Conservation (phyloP, 2,888 invertebrate genomes). For the Orthosia gothica region DNA sequence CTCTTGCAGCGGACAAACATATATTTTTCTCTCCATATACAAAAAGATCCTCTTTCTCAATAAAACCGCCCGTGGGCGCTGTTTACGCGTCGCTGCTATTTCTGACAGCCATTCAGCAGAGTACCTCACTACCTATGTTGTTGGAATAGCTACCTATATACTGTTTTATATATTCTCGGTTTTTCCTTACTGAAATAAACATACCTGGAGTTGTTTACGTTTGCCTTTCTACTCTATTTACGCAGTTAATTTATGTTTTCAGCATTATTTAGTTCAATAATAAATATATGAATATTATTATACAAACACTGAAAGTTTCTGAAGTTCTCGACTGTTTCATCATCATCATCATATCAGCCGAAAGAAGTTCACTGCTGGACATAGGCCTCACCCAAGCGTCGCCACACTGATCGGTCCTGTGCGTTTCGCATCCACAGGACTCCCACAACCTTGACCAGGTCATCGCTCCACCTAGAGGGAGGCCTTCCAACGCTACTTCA, state of each 20-base stretch:
- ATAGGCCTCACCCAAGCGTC: too few relatives aligned
- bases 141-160: background rate
- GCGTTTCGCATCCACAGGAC: too few relatives aligned
- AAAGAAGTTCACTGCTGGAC: too few relatives aligned
- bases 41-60: conserved; percentile 47
- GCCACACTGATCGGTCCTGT: too few relatives aligned
- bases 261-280: background rate
- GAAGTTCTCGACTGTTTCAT: background rate
- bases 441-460: too few relatives aligned
- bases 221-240: background rate
- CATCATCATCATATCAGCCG: too few relatives aligned
- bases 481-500: too few relatives aligned
- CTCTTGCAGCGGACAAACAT: conserved; percentile 25
- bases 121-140: conserved; percentile 18
- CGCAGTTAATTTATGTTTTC: conserved; percentile 1
- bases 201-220: conserved; percentile 22
- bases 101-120: conserved; percentile 32
- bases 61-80: conserved; percentile 57
- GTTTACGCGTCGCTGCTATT: conserved; percentile 62
- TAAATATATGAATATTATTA: too few relatives aligned
- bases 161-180: conserved; percentile 11
- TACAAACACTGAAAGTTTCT: background rate
- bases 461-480: too few relatives aligned
- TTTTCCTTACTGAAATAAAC: conserved; percentile 43
- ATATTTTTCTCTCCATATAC: conserved; percentile 1